phyloP scores from a whole-genome alignment of 2,797 vertebrate genomes.

The Myotis vivesi region DNA sequence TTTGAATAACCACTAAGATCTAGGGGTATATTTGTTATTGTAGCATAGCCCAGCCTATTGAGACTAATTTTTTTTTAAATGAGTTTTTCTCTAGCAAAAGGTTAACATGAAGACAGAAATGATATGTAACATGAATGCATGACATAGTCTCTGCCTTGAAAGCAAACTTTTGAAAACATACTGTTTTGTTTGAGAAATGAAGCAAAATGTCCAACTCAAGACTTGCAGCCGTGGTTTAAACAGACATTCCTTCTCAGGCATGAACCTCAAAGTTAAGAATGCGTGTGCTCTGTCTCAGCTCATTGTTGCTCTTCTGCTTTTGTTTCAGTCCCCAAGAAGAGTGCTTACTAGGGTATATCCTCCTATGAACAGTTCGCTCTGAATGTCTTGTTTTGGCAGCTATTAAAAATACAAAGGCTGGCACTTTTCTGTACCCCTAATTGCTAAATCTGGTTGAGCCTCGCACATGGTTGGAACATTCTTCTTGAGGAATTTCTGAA shows the following conservation, averaged over 20 bases:
- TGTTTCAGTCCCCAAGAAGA: not conserved
- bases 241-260: not conserved
- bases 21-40: not conserved
- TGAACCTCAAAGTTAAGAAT: not conserved
- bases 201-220: not conserved
- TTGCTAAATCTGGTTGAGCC: conserved; percentile 6
- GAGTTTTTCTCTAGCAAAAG: not conserved
- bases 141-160: not conserved
- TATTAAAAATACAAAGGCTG: not conserved
- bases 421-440: not conserved
- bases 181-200: conserved; percentile 7
- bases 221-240: not conserved
- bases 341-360: not conserved
- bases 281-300: not conserved
- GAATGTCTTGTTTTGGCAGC: conserved; percentile 40
- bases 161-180: not conserved
- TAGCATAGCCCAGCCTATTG: not conserved
- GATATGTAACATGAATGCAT: not conserved
- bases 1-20: not conserved
- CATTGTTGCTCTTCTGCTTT: not conserved
- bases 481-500: conserved; percentile 24
- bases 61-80: not conserved
- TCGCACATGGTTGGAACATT: not conserved
- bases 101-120: not conserved
- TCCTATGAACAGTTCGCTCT: not conserved